phyloP scores from a whole-genome alignment of 2,888 invertebrate species.

The Aromia moschata region DNA sequence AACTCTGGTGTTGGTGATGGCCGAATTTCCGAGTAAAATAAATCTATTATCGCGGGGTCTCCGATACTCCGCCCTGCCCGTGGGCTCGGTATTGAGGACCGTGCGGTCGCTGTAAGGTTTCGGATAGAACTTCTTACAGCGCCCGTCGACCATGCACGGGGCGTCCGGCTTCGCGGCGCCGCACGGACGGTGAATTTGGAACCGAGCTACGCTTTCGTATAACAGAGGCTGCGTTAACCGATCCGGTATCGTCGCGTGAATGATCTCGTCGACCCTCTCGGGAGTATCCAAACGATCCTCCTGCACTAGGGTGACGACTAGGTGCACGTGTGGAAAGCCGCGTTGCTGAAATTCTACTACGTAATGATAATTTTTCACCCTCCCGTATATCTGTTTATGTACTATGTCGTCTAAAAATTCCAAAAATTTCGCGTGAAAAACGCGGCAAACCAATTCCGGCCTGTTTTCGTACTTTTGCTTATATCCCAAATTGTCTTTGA shows the following conservation, averaged over 20 bases:
- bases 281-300: not conserved
- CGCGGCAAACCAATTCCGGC: constrained; percentile 27
- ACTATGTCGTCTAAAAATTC: too few relatives aligned
- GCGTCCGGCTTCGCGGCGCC: not conserved
- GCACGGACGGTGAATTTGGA: not conserved
- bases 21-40: not conserved
- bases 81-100: not conserved
- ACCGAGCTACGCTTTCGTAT: not conserved
- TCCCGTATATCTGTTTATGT: too few relatives aligned
- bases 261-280: not conserved
- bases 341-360: constrained; percentile 31
- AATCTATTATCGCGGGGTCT: not conserved
- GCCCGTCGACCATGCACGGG: not conserved
- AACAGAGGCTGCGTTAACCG: not conserved
- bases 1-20: constrained; percentile 24
- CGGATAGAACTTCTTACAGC: not conserved
- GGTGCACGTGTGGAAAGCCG: constrained; percentile 27
- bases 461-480: constrained; percentile 23
- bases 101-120: not conserved
- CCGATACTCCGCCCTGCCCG: not conserved
- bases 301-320: constrained; percentile 18
- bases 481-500: too few relatives aligned
- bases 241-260: not conserved
- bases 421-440: too few relatives aligned
- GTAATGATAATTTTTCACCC: constrained; percentile 26